Conservation (phyloP, 1,140 invertebrate species). For the Pachyrhynchus sulphureomaculatus region DNA sequence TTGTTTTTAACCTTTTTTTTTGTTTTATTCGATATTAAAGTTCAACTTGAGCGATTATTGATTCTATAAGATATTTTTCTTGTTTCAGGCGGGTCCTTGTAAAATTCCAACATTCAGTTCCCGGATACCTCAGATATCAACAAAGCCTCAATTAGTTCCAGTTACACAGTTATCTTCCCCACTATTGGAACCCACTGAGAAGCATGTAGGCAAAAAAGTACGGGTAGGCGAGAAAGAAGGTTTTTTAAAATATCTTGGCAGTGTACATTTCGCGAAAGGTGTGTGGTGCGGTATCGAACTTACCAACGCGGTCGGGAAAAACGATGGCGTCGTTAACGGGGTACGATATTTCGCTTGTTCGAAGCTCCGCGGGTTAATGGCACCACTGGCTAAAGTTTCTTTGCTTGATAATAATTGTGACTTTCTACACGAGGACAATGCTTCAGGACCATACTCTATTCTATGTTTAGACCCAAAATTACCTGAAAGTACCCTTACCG, state of each 20-base stretch:
- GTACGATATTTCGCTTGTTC: slow-evolving; percentile 57
- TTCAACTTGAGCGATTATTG: too few relatives aligned
- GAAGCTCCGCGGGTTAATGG: slow-evolving; percentile 55
- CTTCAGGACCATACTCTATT: slow-evolving; percentile 59
- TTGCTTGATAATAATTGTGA: slow-evolving; percentile 14
- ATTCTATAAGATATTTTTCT: slow-evolving; percentile 13
- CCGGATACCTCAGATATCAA: slow-evolving; percentile 36
- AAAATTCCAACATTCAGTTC: slow-evolving; percentile 42
- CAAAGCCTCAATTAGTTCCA: slow-evolving; percentile 15
- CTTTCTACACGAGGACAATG: slow-evolving; percentile 38
- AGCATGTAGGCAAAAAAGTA: slow-evolving; percentile 57
- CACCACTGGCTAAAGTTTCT: slow-evolving; percentile 54
- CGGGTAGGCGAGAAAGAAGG: slow-evolving; percentile 56
- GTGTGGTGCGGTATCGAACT: slow-evolving; percentile 67
- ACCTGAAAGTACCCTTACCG: slow-evolving; percentile 17
- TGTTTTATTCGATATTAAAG: too few relatives aligned
- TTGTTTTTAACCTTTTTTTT: too few relatives aligned
- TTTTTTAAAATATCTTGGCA: slow-evolving; percentile 59
- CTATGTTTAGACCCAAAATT: slow-evolving; percentile 53
- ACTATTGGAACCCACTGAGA: slow-evolving; percentile 30
- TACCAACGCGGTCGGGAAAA: slow-evolving; percentile 59
- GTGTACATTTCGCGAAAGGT: slow-evolving; percentile 59
- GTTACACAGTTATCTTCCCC: neutral
- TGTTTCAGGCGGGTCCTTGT: slow-evolving; percentile 31
- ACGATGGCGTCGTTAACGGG: slow-evolving; percentile 64